Evolutionary conservation across 2,113 vertebrate species (phyloP).

Genomic region (Proterorhinus semilunaris): DNA sequence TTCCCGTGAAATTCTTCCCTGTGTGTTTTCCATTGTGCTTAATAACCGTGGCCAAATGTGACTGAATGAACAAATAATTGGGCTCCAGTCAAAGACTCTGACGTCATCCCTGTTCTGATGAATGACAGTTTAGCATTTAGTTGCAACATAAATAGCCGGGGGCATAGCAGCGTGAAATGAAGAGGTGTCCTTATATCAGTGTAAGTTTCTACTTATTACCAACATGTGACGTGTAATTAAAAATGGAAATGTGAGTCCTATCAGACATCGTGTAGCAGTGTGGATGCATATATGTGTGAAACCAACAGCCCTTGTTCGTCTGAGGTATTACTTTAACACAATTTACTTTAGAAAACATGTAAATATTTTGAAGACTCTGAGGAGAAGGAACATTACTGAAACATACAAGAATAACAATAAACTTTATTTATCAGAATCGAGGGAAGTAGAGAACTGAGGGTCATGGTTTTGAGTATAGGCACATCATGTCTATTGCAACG

Average conservation of each 20-base stretch:
- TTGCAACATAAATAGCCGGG: conserved; percentile 63
- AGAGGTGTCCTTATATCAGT: conserved; percentile 65
- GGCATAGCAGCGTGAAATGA: conserved; percentile 73
- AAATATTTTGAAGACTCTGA: too few relatives aligned
- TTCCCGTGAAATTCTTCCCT: background rate
- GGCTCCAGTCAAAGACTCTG: conserved; percentile 45
- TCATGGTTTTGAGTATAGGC: too few relatives aligned
- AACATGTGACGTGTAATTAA: conserved; percentile 77
- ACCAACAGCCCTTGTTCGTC: conserved; percentile 57
- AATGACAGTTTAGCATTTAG: conserved; percentile 46
- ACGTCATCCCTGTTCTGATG: conserved; percentile 55
- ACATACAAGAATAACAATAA: too few relatives aligned
- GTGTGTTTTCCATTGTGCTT: background rate
- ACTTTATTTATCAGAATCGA: too few relatives aligned
- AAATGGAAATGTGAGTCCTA: conserved; percentile 58
- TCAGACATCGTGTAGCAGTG: conserved; percentile 64
- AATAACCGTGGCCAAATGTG: background rate
- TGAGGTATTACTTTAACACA: conserved; percentile 17
- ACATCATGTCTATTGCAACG: too few relatives aligned
- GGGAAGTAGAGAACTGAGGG: too few relatives aligned
- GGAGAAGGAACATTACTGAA: too few relatives aligned
- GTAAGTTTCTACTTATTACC: conserved; percentile 73
- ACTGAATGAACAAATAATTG: conserved; percentile 24
- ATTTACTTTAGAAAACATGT: background rate
- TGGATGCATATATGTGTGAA: conserved; percentile 66